These are phyloP conservation scores for Macquaria australasica DNA, from an alignment of 2,113 vertebrate species.

Conservation along the genomic window DNA sequence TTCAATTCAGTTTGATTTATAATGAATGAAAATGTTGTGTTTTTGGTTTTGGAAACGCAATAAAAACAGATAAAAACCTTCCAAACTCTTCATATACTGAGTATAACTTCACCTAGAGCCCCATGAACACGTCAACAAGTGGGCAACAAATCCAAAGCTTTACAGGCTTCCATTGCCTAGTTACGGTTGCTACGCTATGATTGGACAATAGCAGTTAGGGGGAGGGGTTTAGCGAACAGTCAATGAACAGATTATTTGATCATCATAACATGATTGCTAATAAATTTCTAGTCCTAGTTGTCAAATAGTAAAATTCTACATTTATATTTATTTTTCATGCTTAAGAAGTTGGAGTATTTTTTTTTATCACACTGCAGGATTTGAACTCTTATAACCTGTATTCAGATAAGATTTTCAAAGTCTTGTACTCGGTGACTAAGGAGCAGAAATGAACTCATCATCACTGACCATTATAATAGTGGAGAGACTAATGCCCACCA, in stretches of 20 bases:
- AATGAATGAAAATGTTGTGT: no score
- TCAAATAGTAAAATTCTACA: background rate
- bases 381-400: background rate
- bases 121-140: background rate
- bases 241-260: background rate
- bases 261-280: background rate
- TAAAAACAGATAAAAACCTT: background rate
- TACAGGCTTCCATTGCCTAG: background rate
- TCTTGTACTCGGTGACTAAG: conserved; percentile 17
- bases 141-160: background rate
- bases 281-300: background rate
- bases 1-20: no score
- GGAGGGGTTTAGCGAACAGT: background rate
- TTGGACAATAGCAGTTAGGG: background rate
- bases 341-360: background rate
- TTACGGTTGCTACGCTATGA: background rate
- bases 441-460: conserved; percentile 54
- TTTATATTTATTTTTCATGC: background rate
- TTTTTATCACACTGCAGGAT: conserved; percentile 13
- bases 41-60: background rate
- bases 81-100: background rate
- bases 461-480: conserved; percentile 53
- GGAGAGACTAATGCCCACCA: conserved; percentile 41
- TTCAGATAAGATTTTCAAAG: conserved; percentile 19
- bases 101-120: background rate